These are phyloP conservation scores for Lithophane ornitopus DNA, from an alignment of 2,888 invertebrate species.

Conservation along the genomic window DNA sequence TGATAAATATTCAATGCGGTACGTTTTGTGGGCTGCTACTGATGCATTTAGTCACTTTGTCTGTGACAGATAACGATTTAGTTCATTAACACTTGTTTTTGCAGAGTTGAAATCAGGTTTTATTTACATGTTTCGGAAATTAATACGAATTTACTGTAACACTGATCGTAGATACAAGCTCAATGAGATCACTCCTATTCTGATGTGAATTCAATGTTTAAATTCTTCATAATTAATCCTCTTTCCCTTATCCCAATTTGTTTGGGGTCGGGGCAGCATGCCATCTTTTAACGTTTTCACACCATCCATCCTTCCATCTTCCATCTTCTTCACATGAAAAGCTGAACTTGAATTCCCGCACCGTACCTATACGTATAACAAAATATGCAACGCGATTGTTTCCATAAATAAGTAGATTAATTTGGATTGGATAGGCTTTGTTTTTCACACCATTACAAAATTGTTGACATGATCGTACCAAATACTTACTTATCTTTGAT, in stretches of 20 bases:
- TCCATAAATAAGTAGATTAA: too few species aligned
- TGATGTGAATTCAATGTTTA: neutral
- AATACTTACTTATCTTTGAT: neutral
- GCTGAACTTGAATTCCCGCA: neutral
- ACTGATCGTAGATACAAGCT: neutral
- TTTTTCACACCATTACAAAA: too few species aligned
- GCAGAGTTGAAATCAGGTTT: too few species aligned
- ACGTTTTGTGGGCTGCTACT: conserved; percentile 40
- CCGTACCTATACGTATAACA: too few species aligned
- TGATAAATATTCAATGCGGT: conserved; percentile 59
- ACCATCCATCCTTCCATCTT: too few species aligned
- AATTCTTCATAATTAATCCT: neutral
- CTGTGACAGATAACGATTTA: conserved; percentile 9
- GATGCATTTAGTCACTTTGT: conserved; percentile 54
- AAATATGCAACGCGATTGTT: too few species aligned
- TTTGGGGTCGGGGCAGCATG: neutral
- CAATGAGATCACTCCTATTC: neutral
- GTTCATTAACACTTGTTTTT: conserved; percentile 1
- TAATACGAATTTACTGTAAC: neutral
- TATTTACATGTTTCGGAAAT: neutral
- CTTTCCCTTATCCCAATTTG: neutral
- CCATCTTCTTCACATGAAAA: neutral
- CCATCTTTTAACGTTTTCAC: too few species aligned
- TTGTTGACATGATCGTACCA: neutral
- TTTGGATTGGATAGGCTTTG: too few species aligned